These are phyloP conservation scores for Ophraella communa DNA, from an alignment of 2,888 invertebrate genomes.

Conservation along the genomic window DNA sequence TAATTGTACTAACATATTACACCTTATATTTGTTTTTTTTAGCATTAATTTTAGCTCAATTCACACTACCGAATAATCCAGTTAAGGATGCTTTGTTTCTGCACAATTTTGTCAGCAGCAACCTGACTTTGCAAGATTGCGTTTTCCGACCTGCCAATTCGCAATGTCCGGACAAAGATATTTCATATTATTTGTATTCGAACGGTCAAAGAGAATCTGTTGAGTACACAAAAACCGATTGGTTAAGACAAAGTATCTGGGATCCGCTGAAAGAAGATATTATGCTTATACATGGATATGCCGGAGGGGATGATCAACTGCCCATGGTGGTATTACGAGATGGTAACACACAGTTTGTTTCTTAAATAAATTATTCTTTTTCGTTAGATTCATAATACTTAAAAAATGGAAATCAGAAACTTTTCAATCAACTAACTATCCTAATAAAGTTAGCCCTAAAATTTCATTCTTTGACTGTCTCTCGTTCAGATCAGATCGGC, in stretches of 20 bases:
- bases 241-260: constrained; percentile 75
- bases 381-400: too few species aligned
- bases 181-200: constrained; percentile 70
- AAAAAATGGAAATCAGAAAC: too few species aligned
- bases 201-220: constrained; percentile 62
- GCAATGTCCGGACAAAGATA: constrained; percentile 75
- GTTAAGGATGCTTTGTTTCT: constrained; percentile 70
- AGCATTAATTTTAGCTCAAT: constrained; percentile 33
- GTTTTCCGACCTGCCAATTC: constrained; percentile 65
- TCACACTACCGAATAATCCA: constrained; percentile 57
- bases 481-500: too few species aligned
- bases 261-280: constrained; percentile 74
- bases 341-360: constrained; percentile 58
- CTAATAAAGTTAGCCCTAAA: too few species aligned
- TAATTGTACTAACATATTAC: not conserved
- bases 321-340: constrained; percentile 77
- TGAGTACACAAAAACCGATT: constrained; percentile 69
- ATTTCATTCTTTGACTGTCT: too few species aligned
- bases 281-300: constrained; percentile 77
- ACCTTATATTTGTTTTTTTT: constrained; percentile 2
- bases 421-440: too few species aligned
- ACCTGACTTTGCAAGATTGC: constrained; percentile 72
- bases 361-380: not conserved
- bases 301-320: constrained; percentile 75
- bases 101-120: constrained; percentile 66